Percentiles rank a stretch among this genome's conserved stretches.
Evolutionary conservation across 1,140 invertebrate genomes (phyloP).

Genomic region (Drosophila parabipectinata): DNA sequence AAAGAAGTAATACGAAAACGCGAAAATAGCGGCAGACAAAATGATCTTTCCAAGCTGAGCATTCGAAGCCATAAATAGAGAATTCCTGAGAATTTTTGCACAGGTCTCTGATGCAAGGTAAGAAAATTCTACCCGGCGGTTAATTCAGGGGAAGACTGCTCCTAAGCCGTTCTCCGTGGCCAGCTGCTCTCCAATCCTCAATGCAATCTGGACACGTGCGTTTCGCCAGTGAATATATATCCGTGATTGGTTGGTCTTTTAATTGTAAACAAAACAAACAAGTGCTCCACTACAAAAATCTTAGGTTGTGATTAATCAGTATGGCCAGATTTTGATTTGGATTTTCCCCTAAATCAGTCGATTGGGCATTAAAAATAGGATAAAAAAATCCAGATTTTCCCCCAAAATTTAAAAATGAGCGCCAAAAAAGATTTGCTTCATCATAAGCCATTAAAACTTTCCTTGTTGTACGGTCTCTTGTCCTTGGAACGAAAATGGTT

Average conservation of each 20-base stretch:
- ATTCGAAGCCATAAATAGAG: constrained; percentile 83
- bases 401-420: too few species aligned
- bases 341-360: too few species aligned
- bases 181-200: constrained; percentile 1
- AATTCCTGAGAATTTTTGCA: constrained; percentile 34
- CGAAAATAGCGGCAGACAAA: constrained; percentile 85
- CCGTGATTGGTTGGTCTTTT: constrained; percentile 1
- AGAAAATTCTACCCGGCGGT: constrained; percentile 7
- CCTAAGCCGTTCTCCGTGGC: constrained; percentile 7
- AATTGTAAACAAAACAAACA: constrained; percentile 47
- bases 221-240: background rate
- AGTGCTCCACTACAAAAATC: constrained; percentile 32
- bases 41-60: constrained; percentile 86
- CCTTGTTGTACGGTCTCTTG: too few species aligned
- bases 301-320: background rate
- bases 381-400: too few species aligned
- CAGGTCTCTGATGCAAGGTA: constrained; percentile 5
- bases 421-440: too few species aligned
- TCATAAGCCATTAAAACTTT: too few species aligned
- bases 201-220: background rate
- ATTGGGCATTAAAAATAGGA: too few species aligned
- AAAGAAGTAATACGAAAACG: constrained; percentile 87
- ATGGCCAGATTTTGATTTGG: too few species aligned
- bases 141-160: constrained; percentile 23
- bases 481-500: too few species aligned